These are phyloP conservation scores for Helicolenus hilgendorfi DNA, from an alignment of 2,797 vertebrate genomes.

Conservation along the genomic window DNA sequence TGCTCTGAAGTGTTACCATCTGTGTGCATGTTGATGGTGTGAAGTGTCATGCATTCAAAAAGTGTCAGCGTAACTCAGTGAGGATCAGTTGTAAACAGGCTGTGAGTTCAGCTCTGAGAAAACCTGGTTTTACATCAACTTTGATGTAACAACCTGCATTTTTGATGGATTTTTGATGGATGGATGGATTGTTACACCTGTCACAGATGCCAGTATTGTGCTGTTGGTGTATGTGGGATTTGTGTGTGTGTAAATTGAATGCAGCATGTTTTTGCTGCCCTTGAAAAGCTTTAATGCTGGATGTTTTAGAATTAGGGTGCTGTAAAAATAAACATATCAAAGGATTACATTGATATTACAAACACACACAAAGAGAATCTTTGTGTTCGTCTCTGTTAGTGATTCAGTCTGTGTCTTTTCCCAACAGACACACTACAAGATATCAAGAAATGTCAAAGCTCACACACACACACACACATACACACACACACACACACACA, in stretches of 20 bases:
- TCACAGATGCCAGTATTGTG: neutral
- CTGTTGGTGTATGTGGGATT: neutral
- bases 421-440: neutral
- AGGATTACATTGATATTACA: neutral
- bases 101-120: neutral
- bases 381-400: neutral
- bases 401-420: neutral
- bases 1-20: neutral
- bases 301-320: neutral
- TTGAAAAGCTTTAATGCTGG: neutral
- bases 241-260: neutral
- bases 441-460: neutral
- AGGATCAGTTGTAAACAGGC: conserved; percentile 7
- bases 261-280: neutral
- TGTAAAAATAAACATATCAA: neutral
- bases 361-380: neutral
- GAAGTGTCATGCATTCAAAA: neutral
- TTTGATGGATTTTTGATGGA: neutral
- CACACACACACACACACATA: no score
- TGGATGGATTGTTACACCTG: neutral
- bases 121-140: neutral
- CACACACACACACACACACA: no score
- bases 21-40: neutral
- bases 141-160: neutral
- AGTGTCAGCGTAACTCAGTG: neutral